Percentiles rank a stretch among this genome's conserved stretches.
phyloP scores from a whole-genome alignment of 1,140 invertebrate species.

The Geopemphigus sp. region DNA sequence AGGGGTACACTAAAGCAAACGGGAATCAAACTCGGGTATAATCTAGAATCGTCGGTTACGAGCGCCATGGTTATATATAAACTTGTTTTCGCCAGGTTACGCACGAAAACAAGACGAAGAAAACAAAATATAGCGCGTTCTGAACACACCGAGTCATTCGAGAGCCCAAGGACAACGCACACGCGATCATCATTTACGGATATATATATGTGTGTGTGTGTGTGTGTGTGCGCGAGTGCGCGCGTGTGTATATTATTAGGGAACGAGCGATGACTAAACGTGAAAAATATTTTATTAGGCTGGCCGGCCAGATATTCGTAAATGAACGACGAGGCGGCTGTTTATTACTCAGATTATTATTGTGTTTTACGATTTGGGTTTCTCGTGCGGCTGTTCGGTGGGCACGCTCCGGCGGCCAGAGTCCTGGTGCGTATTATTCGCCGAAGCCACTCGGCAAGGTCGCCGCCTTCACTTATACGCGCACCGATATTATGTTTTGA shows the following conservation, averaged over 20 bases:
- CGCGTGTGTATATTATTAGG: too few relatives aligned
- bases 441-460: neutral
- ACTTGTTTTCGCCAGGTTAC: too few relatives aligned
- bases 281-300: slow-evolving; percentile 35
- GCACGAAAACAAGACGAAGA: too few relatives aligned
- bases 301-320: neutral
- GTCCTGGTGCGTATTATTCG: neutral
- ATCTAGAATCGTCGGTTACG: too few relatives aligned
- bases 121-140: neutral
- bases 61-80: too few relatives aligned
- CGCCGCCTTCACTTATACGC: too few relatives aligned
- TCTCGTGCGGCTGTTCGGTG: neutral
- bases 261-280: slow-evolving; percentile 48
- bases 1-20: too few relatives aligned
- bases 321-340: neutral
- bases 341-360: neutral
- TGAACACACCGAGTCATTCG: neutral
- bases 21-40: too few relatives aligned
- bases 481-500: neutral
- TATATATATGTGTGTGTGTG: neutral
- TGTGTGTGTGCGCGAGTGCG: too few relatives aligned
- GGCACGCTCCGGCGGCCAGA: neutral
- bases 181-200: neutral
- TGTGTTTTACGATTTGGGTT: neutral
- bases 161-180: neutral